A percentile compares a stretch with the other conserved stretches of the same genome.
phyloP scores from a whole-genome alignment of 2,888 invertebrate genomes.

The Sympetrum striolatum region DNA sequence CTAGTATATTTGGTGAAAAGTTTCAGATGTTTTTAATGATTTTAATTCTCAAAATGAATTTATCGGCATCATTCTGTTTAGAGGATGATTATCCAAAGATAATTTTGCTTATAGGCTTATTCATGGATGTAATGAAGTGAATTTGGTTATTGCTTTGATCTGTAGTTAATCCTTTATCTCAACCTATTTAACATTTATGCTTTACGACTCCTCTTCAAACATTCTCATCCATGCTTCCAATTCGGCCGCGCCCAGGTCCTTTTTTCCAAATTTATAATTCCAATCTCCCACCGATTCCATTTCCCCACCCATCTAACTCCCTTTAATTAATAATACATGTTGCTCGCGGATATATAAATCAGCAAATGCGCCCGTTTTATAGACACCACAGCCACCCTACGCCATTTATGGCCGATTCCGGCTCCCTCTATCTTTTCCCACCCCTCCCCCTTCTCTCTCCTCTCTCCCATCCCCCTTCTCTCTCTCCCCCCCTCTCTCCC shows the following conservation, averaged over 20 bases:
- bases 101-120: no score
- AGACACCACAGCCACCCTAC: conserved; percentile 11
- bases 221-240: not conserved
- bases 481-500: not conserved
- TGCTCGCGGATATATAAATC: conserved; percentile 31
- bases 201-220: no score
- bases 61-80: no score
- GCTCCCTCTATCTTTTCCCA: not conserved
- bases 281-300: not conserved
- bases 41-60: no score
- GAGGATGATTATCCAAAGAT: no score
- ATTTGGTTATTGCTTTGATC: no score
- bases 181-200: no score
- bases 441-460: not conserved
- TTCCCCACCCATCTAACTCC: conserved; percentile 5
- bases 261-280: not conserved
- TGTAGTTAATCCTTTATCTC: no score
- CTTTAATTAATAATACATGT: conserved; percentile 36
- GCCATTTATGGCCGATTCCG: conserved; percentile 31
- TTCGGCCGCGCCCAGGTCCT: not conserved
- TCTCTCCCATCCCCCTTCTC: not conserved
- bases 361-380: conserved; percentile 21
- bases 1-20: no score
- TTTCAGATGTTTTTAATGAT: no score
- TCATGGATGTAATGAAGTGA: no score